A percentile compares a stretch with the other conserved stretches of the same genome.
Conservation (phyloP, 1,140 invertebrate genomes). For the Scaptomyza montana region DNA sequence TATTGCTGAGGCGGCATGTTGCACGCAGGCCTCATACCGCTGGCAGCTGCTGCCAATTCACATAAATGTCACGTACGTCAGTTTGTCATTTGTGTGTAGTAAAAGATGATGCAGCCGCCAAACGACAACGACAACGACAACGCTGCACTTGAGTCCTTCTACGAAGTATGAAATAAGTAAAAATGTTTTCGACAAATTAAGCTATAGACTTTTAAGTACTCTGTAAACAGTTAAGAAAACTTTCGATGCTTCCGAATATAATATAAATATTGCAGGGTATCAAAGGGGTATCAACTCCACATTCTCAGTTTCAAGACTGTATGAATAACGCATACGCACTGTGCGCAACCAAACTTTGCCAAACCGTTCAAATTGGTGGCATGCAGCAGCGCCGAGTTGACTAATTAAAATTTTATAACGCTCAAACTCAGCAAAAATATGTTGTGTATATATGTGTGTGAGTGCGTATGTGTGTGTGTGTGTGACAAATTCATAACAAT, state of each 20-base stretch:
- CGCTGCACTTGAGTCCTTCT: constrained; percentile 64
- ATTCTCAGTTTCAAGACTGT: constrained; percentile 35
- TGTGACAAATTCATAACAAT: constrained; percentile 71
- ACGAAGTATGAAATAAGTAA: constrained; percentile 18
- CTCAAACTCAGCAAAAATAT: constrained; percentile 47
- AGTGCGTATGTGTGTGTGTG: constrained; percentile 38
- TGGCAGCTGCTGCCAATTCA: constrained; percentile 74
- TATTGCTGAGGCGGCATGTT: constrained; percentile 14
- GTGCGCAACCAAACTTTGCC: constrained; percentile 65
- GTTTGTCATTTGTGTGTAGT: constrained; percentile 71
- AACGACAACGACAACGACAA: constrained; percentile 35
- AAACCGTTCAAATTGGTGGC: constrained; percentile 77
- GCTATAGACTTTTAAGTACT: background rate
- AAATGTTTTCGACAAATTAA: background rate
- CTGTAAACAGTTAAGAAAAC: background rate
- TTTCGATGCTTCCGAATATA: no score
- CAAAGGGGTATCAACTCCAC: background rate
- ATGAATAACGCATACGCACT: constrained; percentile 78
- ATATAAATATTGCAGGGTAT: constrained; percentile 10
- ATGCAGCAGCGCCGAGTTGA: constrained; percentile 60
- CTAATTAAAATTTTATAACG: constrained; percentile 78
- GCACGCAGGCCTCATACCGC: constrained; percentile 4
- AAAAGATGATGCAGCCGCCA: constrained; percentile 67
- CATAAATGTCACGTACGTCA: constrained; percentile 83
- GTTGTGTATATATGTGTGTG: constrained; percentile 7